Conservation (phyloP, 2,113 vertebrate genomes). For the Pristiophorus japonicus region DNA sequence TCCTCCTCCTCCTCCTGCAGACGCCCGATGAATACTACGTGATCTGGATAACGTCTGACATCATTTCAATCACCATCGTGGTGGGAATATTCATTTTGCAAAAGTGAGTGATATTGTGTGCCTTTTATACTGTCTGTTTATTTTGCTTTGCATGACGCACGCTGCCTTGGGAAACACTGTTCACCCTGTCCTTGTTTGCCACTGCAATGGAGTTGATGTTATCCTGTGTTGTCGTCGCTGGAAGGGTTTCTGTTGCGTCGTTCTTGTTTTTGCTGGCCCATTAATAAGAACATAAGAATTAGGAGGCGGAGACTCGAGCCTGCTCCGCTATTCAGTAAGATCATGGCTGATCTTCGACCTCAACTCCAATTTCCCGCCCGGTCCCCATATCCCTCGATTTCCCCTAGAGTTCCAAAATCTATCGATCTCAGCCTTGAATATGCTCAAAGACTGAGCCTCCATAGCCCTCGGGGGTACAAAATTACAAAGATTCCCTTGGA, state of each 20-base stretch:
- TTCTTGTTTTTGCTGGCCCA: not conserved
- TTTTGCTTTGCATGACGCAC: not conserved
- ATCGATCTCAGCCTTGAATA: no score
- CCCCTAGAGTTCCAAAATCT: no score
- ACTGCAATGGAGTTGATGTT: not conserved
- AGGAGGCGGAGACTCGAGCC: no score
- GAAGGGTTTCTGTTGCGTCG: not conserved
- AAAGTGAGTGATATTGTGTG: constrained; percentile 72
- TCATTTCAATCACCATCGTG: constrained; percentile 77
- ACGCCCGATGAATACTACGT: constrained; percentile 76
- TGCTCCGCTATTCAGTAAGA: no score
- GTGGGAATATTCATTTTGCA: constrained; percentile 82
- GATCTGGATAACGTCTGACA: constrained; percentile 84
- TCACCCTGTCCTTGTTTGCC: not conserved
- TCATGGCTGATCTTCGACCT: no score
- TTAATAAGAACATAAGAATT: no score
- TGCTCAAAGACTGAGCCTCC: no score
- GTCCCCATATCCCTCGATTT: no score
- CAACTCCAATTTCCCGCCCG: no score
- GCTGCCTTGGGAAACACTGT: not conserved
- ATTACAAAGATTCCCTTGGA: no score
- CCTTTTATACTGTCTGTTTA: not conserved
- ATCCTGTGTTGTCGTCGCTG: not conserved
- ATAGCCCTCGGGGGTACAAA: no score
- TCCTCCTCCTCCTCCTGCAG: constrained; percentile 56